phyloP scores from a whole-genome alignment of 2,113 vertebrate genomes.

The Xiphophorus couchianus region DNA sequence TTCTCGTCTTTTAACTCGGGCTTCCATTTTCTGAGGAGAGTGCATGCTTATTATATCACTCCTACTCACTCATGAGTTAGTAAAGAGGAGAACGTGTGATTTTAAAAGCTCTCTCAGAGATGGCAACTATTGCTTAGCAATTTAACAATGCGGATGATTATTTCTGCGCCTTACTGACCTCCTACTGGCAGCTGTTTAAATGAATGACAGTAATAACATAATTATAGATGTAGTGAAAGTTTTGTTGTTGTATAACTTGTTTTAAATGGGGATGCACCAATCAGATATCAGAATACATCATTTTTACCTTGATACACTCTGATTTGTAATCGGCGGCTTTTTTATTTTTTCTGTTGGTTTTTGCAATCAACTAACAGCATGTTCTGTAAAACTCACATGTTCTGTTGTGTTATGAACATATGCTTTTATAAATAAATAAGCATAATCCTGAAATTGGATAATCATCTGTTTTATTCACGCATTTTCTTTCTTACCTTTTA shows the following conservation, averaged over 20 bases:
- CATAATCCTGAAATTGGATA: too few species aligned
- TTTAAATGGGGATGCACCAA: neutral
- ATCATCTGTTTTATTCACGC: too few species aligned
- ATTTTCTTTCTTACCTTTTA: neutral
- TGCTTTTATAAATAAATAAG: too few species aligned
- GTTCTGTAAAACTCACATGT: too few species aligned
- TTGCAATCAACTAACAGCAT: too few species aligned
- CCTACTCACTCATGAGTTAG: conserved; percentile 1
- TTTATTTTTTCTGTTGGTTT: too few species aligned
- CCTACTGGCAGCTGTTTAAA: neutral
- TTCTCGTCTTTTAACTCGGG: conserved; percentile 39
- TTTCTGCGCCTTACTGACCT: neutral
- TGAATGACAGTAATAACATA: neutral
- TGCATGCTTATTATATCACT: conserved; percentile 33
- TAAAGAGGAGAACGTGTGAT: too few species aligned
- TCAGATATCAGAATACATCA: too few species aligned
- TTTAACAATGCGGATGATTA: neutral
- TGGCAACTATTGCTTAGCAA: neutral
- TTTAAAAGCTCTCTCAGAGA: conserved; percentile 4
- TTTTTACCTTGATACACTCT: too few species aligned
- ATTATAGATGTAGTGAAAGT: neutral
- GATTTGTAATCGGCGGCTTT: too few species aligned
- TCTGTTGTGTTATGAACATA: too few species aligned
- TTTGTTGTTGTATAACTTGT: neutral
- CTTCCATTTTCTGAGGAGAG: conserved; percentile 8